Evolutionary conservation across 2,113 vertebrate genomes (phyloP), one percentile per base, ranked within the genome.

Genomic region (Sporophila hypoxantha): DNA sequence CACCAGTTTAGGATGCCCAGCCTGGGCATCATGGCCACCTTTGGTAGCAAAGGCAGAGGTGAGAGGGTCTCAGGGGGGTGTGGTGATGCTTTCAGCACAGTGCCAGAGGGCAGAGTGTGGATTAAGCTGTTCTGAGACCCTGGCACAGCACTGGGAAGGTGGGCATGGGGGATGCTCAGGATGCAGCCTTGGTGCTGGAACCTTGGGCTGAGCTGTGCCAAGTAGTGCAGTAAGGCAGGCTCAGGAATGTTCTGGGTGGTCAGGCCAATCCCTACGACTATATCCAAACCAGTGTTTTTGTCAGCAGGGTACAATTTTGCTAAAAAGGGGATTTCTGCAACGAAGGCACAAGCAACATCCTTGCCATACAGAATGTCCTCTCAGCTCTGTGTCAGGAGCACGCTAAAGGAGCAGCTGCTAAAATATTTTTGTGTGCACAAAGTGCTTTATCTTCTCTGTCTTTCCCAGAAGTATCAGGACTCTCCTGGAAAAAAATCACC

Each of bases 211-310:
- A 55, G 64, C 50, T 50, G 44, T 60, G 67, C 50, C 25, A 1
- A 21, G 20, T 0, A 0, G 23, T 41, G 47, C 52, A 17, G 1
- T 41, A 1, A 0, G 46, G 60, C 20, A 1, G 21, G 14, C 61
- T 39, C 0, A 0, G 78, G 42, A 77, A 19, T 1, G 0, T 49
- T 41, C 20, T 1, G 1, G 8, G 13, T 55, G 36, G 65, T 75
- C 15, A 15, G 77, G 57, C 12, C 2, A 57, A 29, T 92, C 78
- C 75, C 78, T 64, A 44, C 21, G 55, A 39, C 59, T 52, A 4
- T 5, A 52, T 47, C 64, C 55, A 82, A 89, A 67, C 36, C 3
- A 17, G 12, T 44, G 30, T 0, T 68, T 84, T 68, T 49, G 55
- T 56, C n/a, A 36, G 41, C 50, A 57, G 67, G 1, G 1, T 76